Percentiles rank a stretch among this genome's conserved stretches.
These are phyloP conservation scores for Calcarius lapponicus DNA, from an alignment of 2,797 vertebrate species.

Conservation along the genomic window DNA sequence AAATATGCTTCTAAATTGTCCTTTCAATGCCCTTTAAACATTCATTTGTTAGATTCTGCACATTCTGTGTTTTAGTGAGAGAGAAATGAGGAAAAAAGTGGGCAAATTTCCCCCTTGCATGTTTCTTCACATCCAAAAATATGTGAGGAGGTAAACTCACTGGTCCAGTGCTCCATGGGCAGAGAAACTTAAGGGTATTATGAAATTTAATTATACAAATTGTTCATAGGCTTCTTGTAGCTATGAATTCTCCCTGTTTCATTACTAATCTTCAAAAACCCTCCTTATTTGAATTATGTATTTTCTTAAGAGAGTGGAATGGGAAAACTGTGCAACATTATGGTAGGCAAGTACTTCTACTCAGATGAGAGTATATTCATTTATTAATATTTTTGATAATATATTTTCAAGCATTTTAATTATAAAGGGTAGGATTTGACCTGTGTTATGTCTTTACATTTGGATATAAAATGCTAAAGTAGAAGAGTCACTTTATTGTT, in stretches of 20 bases:
- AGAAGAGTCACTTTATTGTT: not conserved
- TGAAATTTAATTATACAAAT: not conserved
- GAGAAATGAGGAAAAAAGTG: not conserved
- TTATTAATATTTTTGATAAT: not conserved
- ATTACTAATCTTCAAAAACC: not conserved
- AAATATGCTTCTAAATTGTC: not conserved
- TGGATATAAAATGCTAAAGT: not conserved
- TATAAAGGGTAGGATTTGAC: not conserved
- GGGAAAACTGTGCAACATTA: not conserved
- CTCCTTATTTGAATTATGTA: not conserved
- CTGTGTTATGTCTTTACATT: not conserved
- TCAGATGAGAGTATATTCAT: not conserved
- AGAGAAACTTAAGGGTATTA: not conserved
- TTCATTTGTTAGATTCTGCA: not conserved
- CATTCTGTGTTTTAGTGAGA: not conserved
- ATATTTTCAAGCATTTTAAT: not conserved
- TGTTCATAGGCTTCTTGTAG: not conserved
- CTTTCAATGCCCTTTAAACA: slow-evolving; percentile 15
- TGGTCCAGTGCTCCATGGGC: not conserved
- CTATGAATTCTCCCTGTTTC: not conserved
- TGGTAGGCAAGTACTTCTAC: not conserved
- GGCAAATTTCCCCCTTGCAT: not conserved
- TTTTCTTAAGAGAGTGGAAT: not conserved
- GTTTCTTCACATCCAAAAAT: not conserved
- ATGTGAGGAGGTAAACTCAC: not conserved